Evolutionary conservation across 2,113 vertebrate genomes (phyloP).

Genomic region (Xiphophorus hellerii): DNA sequence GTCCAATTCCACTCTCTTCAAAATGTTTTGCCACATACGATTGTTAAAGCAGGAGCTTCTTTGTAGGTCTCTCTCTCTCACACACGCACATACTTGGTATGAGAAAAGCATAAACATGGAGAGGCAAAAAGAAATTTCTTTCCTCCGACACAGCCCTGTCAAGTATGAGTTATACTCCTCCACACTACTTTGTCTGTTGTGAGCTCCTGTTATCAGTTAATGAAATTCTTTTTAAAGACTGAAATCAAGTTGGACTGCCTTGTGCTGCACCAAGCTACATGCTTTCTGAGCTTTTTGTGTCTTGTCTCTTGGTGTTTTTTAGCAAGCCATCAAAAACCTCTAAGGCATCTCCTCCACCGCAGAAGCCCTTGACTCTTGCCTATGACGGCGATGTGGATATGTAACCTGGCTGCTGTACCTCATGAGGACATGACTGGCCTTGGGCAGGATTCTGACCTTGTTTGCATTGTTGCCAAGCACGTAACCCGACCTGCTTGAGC

Average conservation of each 20-base stretch:
- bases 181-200: constrained; percentile 37
- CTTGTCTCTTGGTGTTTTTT: constrained; percentile 63
- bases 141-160: constrained; percentile 24
- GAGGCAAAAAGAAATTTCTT: constrained; percentile 9
- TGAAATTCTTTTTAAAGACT: constrained; percentile 44
- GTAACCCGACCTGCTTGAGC: constrained; percentile 6
- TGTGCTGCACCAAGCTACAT: constrained; percentile 35
- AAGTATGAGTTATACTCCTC: constrained; percentile 47
- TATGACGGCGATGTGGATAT: constrained; percentile 97
- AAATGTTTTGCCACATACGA: neutral
- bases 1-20: constrained; percentile 61
- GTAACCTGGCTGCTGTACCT: constrained; percentile 78
- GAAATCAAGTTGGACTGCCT: constrained; percentile 36
- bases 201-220: constrained; percentile 57
- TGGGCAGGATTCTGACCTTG: constrained; percentile 19
- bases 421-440: constrained; percentile 28
- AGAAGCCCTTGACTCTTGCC: constrained; percentile 95
- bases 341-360: constrained; percentile 86
- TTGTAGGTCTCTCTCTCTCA: neutral
- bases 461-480: constrained; percentile 29
- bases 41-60: constrained; percentile 16
- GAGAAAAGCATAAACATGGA: constrained; percentile 20
- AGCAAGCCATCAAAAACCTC: constrained; percentile 88
- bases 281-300: constrained; percentile 24
- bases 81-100: neutral